Percentiles rank a stretch among this genome's conserved stretches.
Conservation (phyloP, 2,888 invertebrate species). For the Agapetus fuscipes region DNA sequence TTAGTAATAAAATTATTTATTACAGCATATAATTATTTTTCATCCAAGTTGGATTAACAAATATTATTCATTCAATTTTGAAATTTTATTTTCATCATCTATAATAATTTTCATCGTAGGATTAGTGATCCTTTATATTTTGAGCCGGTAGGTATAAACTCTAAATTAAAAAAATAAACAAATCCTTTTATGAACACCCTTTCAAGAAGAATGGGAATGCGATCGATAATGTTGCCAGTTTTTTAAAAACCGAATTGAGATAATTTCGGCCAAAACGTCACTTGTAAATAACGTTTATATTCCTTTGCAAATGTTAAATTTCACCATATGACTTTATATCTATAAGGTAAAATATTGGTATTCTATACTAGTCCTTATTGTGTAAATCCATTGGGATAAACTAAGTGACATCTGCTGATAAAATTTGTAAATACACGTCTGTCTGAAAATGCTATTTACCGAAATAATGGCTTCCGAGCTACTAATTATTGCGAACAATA, state of each 20-base stretch:
- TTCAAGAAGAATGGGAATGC: conserved; percentile 25
- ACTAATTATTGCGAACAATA: conserved; percentile 18
- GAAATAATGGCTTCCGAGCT: conserved; percentile 50
- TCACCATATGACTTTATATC: too few relatives aligned
- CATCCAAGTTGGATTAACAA: too few relatives aligned
- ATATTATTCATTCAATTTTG: too few relatives aligned
- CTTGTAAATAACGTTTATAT: conserved; percentile 31
- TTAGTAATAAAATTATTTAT: too few relatives aligned
- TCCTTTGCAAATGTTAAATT: conserved; percentile 33
- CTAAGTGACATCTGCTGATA: conserved; percentile 40
- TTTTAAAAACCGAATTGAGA: conserved; percentile 24
- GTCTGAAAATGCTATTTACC: conserved; percentile 47
- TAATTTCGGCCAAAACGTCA: conserved; percentile 17
- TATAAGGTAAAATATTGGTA: too few relatives aligned
- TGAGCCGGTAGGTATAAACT: too few relatives aligned
- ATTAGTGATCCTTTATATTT: too few relatives aligned
- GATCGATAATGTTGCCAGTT: conserved; percentile 40
- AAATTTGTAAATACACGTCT: conserved; percentile 50
- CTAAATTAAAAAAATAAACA: not conserved
- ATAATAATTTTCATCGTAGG: too few relatives aligned
- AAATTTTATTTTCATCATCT: too few relatives aligned
- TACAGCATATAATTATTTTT: too few relatives aligned
- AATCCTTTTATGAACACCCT: conserved; percentile 14
- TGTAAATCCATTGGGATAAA: too few relatives aligned
- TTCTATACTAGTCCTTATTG: too few relatives aligned